Evolutionary conservation across 2,797 vertebrate genomes (phyloP), one percentile per base, ranked within the genome.

Genomic region (Chiloscyllium punctatum): DNA sequence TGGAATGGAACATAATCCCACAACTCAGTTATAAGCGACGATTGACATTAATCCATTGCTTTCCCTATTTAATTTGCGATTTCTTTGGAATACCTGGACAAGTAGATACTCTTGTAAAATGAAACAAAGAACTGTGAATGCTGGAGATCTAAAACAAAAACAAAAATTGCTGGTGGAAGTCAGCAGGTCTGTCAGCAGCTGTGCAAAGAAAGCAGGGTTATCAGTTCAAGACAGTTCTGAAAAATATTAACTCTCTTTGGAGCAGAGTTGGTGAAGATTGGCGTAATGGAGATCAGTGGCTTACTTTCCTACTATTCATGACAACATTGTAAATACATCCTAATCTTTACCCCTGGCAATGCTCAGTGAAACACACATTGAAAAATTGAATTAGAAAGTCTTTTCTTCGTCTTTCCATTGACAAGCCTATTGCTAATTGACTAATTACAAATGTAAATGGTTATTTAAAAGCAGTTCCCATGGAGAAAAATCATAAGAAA

Each of bases 401-500:
- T 87, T 87, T 87, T n/a, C 53, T 62, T 90, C 53, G 7, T 8
- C 33, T 90, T 57, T 13, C 2, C 87, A 62, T 90, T 66, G 87
- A 90, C 2, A 2, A 90, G 30, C 53, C 57, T 62, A 66, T 62
- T 30, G 87, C 87, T n/a, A 90, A 87, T 90, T 90, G 1, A 62
- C 15, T 57, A 62, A 62, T 57, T 90, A 57, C 87, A 57, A 57
- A 62, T 57, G 27, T 62, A 90, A 62, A 57, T 57, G 30, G 57
- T 30, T n/a, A 90, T 90, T 90, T 66, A 84, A 88, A 90, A 90
- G 30, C 87, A n/a, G 87, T 90, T 90, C 51, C 53, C 15, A 33
- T 16, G 30, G 53, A 66, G 51, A 84, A 84, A 84, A 84, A 42
- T 42, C 79, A 42, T 42, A 42, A 84, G 79, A 62, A 62, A 90